These are phyloP conservation scores for Chaetorhynchus papuensis DNA, from an alignment of 2,113 vertebrate species.

Conservation along the genomic window DNA sequence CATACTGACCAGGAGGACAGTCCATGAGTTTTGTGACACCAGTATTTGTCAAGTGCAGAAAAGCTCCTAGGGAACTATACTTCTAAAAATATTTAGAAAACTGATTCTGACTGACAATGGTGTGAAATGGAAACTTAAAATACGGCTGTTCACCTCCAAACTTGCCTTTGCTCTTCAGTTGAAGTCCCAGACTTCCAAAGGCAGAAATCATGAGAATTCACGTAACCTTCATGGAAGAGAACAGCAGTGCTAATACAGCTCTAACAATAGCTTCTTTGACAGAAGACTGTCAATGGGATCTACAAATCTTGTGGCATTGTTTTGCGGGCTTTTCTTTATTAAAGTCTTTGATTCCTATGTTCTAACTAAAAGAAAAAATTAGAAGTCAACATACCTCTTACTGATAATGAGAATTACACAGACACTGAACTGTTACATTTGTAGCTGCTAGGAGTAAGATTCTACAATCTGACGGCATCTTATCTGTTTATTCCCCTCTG, in stretches of 20 bases:
- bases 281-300: not conserved
- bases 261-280: not conserved
- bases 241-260: not conserved
- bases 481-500: not conserved
- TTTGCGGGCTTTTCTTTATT: not conserved
- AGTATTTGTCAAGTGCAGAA: not conserved
- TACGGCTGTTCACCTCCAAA: not conserved
- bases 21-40: not conserved
- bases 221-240: not conserved
- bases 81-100: not conserved
- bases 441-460: not conserved
- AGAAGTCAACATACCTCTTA: not conserved
- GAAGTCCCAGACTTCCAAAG: not conserved
- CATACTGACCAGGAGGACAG: not conserved
- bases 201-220: not conserved
- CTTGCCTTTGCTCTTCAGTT: not conserved
- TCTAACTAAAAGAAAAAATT: not conserved
- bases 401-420: not conserved
- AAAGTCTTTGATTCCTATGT: not conserved
- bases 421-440: not conserved
- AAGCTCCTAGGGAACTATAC: not conserved
- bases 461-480: not conserved
- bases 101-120: not conserved
- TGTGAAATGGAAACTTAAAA: not conserved
- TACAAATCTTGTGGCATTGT: not conserved